These are phyloP conservation scores for Turnix velox DNA, from an alignment of 2,113 vertebrate species.

Conservation along the genomic window DNA sequence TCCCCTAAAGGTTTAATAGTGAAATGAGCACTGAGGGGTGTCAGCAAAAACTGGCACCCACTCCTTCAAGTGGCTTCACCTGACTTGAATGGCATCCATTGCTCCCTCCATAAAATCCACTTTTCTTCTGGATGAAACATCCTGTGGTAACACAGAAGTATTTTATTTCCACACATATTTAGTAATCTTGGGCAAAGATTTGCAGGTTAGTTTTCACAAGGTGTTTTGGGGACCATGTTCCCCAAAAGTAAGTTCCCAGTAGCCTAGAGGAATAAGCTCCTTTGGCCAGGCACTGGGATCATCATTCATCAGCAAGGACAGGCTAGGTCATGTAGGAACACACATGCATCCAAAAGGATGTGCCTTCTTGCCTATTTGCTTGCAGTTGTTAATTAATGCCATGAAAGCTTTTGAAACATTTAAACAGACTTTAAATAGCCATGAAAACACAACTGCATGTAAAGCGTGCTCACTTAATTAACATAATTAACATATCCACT, in stretches of 20 bases:
- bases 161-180: neutral
- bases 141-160: neutral
- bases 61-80: neutral
- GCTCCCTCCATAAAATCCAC: neutral
- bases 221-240: neutral
- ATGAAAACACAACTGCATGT: conserved; percentile 52
- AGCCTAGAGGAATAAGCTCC: neutral
- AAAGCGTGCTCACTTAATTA: conserved; percentile 61
- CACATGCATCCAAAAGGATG: neutral
- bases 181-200: neutral
- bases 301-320: neutral
- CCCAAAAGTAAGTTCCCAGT: neutral
- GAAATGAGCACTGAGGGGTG: neutral
- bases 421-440: conserved; percentile 64
- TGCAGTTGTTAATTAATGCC: conserved; percentile 65
- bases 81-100: neutral
- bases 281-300: neutral
- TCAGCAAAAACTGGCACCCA: neutral
- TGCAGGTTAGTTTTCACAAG: neutral
- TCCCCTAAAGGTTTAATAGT: neutral
- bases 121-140: neutral
- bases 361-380: conserved; percentile 12
- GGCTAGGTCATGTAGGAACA: rapidly evolving
- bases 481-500: conserved; percentile 54
- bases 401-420: conserved; percentile 69